Evolutionary conservation across 1,140 invertebrate species (phyloP), one percentile per base, ranked within the genome.

Genomic region (Ceratina calcarata): DNA sequence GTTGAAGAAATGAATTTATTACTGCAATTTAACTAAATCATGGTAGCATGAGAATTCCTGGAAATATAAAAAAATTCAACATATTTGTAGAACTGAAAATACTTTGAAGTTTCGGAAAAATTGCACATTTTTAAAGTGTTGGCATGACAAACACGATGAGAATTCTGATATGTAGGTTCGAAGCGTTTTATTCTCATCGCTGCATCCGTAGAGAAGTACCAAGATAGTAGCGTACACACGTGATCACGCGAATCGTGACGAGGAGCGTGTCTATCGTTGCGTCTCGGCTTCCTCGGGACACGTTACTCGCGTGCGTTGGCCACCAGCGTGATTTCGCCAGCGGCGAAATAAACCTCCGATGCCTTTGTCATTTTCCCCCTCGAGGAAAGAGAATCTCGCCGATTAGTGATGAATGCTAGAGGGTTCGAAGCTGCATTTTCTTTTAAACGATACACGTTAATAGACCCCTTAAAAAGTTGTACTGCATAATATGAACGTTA

Each of bases 191-290:
- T 68, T 27, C 55, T 13, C 74, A 68, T 69, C 24, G 45, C 22
- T 61, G 45, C 4, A 75, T 67, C 18, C 12, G 53, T 27, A 8
- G n/a, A 76, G n/a, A 67, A 27, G 55, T 67, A 70, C 66, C 18
- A 71, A 22, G 58, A 64, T 71, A 53, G 49, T 45, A 45, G 37
- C 37, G 51, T 24, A 12, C 51, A 64, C 61, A 80, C 72, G 64
- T 32, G 76, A 83, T 83, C 82, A 79, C 81, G 81, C 83, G 81
- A 83, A 83, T 79, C 61, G 66, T 32, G 69, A 65, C 55, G 66
- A 58, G 65, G 57, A 84, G 64, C 49, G 77, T 80, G 77, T 75
- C 71, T 71, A 55, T 80, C 71, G 75, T 57, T 83, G 60, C 65
- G 65, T 73, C 69, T 60, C 24, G 67, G 51, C n/a, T 32, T 70